phyloP scores from a whole-genome alignment of 2,888 invertebrate genomes.

The Lordiphosa andalusiaca region DNA sequence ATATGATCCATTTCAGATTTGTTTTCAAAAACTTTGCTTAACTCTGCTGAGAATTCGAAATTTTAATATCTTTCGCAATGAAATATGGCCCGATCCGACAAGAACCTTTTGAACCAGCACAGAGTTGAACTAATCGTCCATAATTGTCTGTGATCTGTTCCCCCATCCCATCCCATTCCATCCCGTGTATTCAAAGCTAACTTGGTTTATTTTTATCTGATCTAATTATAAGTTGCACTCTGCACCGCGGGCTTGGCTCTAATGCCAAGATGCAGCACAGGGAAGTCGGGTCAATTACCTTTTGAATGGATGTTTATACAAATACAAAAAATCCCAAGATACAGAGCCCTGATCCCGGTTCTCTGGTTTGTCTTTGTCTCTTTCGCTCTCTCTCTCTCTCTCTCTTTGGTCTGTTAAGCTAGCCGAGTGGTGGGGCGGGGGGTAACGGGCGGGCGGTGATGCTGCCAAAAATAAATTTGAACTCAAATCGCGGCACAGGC shows the following conservation, averaged over 20 bases:
- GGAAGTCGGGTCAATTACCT: constrained; percentile 10
- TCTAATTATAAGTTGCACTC: constrained; percentile 11
- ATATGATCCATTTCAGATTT: too few relatives aligned
- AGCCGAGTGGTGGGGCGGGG: constrained; percentile 17
- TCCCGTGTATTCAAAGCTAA: constrained; percentile 5
- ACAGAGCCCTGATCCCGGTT: constrained; percentile 58
- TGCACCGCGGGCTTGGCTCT: constrained; percentile 4
- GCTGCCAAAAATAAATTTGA: constrained; percentile 73
- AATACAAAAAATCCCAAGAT: constrained; percentile 10
- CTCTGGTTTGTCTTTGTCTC: constrained; percentile 1
- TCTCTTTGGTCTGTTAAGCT: constrained; percentile 14
- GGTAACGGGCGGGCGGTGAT: constrained; percentile 18
- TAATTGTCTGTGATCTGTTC: neutral
- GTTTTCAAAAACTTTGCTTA: too few relatives aligned
- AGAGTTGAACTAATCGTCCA: neutral
- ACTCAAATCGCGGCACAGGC: constrained; percentile 62
- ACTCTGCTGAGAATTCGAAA: too few relatives aligned
- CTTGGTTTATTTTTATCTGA: constrained; percentile 11
- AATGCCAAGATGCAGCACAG: neutral
- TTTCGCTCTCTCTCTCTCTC: constrained; percentile 3
- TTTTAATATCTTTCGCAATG: too few relatives aligned
- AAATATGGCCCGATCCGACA: too few relatives aligned
- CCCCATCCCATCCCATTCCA: neutral
- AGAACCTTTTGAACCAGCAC: too few relatives aligned
- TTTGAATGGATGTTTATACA: constrained; percentile 4